These are phyloP conservation scores for Uropsilus gracilis DNA, from an alignment of 2,113 vertebrate genomes.

Conservation along the genomic window DNA sequence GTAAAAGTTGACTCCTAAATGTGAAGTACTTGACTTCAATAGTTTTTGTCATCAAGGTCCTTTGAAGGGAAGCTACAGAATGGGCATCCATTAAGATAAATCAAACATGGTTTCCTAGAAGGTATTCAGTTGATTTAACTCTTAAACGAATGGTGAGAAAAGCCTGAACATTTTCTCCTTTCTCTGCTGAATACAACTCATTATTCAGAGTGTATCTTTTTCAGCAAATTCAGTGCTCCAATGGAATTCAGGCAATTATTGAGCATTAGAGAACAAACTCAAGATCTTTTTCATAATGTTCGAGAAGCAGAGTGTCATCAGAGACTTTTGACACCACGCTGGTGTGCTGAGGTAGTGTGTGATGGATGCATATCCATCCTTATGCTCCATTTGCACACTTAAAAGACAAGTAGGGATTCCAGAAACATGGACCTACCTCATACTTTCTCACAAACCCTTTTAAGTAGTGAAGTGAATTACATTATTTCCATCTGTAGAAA, in stretches of 20 bases:
- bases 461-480: background rate
- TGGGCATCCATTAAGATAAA: background rate
- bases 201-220: conserved; percentile 47
- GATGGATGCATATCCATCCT: background rate
- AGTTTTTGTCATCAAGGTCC: background rate
- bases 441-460: background rate
- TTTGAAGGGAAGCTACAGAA: background rate
- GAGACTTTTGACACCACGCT: background rate
- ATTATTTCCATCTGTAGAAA: background rate
- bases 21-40: background rate
- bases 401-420: background rate
- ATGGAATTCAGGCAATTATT: conserved; percentile 11
- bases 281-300: conserved; percentile 36
- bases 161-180: background rate
- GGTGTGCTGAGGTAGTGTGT: background rate
- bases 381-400: conserved; percentile 22
- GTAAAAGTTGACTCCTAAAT: background rate
- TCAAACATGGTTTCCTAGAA: background rate
- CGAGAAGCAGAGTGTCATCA: background rate
- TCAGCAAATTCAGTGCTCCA: background rate
- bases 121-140: conserved; percentile 20
- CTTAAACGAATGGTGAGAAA: conserved; percentile 4
- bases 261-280: background rate
- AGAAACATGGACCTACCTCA: background rate
- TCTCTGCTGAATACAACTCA: conserved; percentile 5